These are phyloP conservation scores for Siphlonurus alternatus DNA, from an alignment of 2,888 invertebrate genomes.

Conservation along the genomic window DNA sequence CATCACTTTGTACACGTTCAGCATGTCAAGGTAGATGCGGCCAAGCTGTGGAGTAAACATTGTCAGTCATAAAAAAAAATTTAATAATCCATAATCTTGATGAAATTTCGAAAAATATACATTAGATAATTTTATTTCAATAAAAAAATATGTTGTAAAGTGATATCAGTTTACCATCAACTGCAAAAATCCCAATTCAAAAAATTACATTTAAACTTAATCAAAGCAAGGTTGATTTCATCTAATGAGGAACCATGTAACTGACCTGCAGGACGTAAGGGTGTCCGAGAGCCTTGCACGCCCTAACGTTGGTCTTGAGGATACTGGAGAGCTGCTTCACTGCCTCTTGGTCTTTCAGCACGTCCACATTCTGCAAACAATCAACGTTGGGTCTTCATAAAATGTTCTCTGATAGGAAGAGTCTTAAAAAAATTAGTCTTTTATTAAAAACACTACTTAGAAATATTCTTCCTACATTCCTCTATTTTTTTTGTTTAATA, in stretches of 20 bases:
- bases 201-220: not conserved
- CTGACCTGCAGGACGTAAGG: conserved; percentile 67
- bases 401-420: not conserved
- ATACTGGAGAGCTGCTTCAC: conserved; percentile 96
- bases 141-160: not conserved
- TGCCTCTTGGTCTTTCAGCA: conserved; percentile 87
- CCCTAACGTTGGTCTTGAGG: conserved; percentile 95
- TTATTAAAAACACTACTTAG: too few relatives aligned
- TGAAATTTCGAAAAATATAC: too few relatives aligned
- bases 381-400: conserved; percentile 2
- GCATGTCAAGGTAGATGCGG: conserved; percentile 95
- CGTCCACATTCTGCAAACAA: conserved; percentile 62
- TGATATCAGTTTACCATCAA: not conserved
- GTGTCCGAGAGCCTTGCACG: conserved; percentile 96
- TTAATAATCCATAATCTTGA: conserved; percentile 1
- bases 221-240: not conserved
- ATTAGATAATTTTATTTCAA: conserved; percentile 4
- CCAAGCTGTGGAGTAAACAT: conserved; percentile 73
- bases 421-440: not conserved
- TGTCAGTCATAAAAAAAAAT: conserved; percentile 8
- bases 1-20: conserved; percentile 97
- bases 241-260: not conserved
- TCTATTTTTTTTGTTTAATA: too few relatives aligned
- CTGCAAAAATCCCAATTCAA: not conserved
- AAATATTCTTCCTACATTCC: too few relatives aligned